Evolutionary conservation across 2,797 vertebrate species (phyloP).

Genomic region (Hypotaenidia philippensis): DNA sequence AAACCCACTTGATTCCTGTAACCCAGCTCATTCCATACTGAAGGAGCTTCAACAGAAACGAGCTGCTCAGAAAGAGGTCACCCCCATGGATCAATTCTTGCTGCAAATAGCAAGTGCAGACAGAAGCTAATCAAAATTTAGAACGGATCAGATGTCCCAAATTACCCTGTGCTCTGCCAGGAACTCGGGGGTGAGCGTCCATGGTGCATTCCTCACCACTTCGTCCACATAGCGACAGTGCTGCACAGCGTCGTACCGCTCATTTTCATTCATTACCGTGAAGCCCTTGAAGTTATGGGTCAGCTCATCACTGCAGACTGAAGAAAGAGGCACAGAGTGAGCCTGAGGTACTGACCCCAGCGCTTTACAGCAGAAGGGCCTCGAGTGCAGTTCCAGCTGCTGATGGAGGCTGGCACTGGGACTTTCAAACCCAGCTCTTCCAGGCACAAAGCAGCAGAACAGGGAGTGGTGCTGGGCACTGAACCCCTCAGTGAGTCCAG

Average conservation of each 20-base stretch:
- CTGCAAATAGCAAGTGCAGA: neutral
- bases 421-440: neutral
- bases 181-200: conserved; percentile 93
- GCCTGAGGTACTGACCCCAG: neutral
- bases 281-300: conserved; percentile 97
- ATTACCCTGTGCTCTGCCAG: conserved; percentile 91
- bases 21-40: neutral
- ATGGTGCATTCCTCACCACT: conserved; percentile 94
- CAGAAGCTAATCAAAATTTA: neutral
- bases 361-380: neutral
- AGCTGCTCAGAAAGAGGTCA: neutral
- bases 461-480: accelerated
- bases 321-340: neutral
- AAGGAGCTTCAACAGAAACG: neutral
- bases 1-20: neutral
- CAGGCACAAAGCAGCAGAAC: neutral
- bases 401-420: neutral
- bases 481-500: neutral
- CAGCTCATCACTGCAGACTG: conserved; percentile 96
- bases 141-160: neutral
- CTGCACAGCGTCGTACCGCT: conserved; percentile 93
- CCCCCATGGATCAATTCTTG: neutral
- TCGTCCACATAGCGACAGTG: conserved; percentile 98
- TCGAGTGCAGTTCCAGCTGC: neutral
- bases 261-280: conserved; percentile 96